Base-by-base conservation (phyloP, 2,797 vertebrate genomes). In the Sebastes goodei region DNA sequence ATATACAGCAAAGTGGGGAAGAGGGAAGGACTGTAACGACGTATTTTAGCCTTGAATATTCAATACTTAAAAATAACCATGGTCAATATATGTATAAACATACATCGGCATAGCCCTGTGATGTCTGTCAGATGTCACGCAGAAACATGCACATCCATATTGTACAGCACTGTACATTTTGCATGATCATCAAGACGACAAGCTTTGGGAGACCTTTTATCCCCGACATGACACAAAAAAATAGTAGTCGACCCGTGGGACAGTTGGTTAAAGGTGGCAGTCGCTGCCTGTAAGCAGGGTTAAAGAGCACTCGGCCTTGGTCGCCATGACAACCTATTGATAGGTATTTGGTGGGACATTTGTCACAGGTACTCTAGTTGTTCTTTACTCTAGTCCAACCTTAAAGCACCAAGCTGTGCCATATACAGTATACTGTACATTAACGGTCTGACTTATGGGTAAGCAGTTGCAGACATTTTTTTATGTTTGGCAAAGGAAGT, bases 281-380 rank as follows among this genome's bases (percentile, higher is more conserved):
- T 63, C 25, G 10, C 62, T 64, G 71, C 78, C 77, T 73, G 77
- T 76, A 72, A 85, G 81, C 74, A 25, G 83, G 86, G 85, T 90
- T 87, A 88, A 88, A 87, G 83, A 88, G 64, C 67, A 69, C 42
- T 33, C 4, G 32, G 89, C 88, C 84, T 89, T 85, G 86, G 78
- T 82, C 1, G 2, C 88, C 80, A 62, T 94, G 92, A 91, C 92
- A 93, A 86, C 86, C 71, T 53, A 4, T 80, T 93, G 91, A 94
- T 81, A 68, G 89, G 71, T 57, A 85, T 86, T 87, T 73, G 71
- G 61, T 80, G 80, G 82, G 85, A 87, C 89, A 92, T 95, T 93
- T 93, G 93, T 95, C 93, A 93, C 76, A 62, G 69, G 35, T 61
- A 35, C 55, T 75, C 29, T 1, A 17, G 29, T 38, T 49, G 71